Percentiles rank a stretch among this genome's conserved stretches.
These are phyloP conservation scores for Lydus trimaculatus DNA, from an alignment of 2,888 invertebrate species.

Conservation along the genomic window DNA sequence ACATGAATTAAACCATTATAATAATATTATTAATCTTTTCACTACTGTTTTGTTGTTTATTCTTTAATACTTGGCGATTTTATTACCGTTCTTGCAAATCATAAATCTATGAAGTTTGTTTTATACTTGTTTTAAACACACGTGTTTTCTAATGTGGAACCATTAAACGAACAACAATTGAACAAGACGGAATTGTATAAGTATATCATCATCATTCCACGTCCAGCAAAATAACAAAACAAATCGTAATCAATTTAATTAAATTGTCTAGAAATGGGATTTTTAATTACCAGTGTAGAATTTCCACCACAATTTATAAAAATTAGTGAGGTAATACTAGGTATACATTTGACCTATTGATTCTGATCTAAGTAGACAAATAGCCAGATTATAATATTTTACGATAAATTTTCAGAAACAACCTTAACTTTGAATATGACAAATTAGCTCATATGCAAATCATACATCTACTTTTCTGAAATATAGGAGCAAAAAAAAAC, in stretches of 20 bases:
- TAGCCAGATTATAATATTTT: conserved; percentile 2
- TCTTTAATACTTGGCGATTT: conserved; percentile 37
- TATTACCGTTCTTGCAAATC: conserved; percentile 42
- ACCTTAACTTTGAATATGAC: background rate
- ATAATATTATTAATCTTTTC: conserved; percentile 43
- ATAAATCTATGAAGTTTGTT: conserved; percentile 45
- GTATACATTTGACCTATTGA: conserved; percentile 8
- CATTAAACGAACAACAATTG: background rate
- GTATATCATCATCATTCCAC: too few species aligned
- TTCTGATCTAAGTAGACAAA: background rate
- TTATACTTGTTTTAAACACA: conserved; percentile 42
- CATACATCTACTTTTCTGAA: background rate
- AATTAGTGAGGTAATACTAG: background rate
- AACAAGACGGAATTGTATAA: conserved; percentile 2
- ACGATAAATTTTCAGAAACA: conserved; percentile 7
- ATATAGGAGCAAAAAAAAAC: conserved; percentile 28
- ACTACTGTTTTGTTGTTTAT: conserved; percentile 40
- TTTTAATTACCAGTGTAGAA: background rate
- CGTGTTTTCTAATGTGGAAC: conserved; percentile 31
- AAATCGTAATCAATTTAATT: background rate
- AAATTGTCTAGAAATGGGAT: background rate
- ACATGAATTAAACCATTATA: conserved; percentile 42
- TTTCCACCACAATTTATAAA: too few species aligned
- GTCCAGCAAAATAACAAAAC: too few species aligned
- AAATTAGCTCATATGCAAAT: background rate